Percentiles rank a stretch among this genome's conserved stretches.
Evolutionary conservation across 2,113 vertebrate genomes (phyloP).

Genomic region (Crotophaga sulcirostris): DNA sequence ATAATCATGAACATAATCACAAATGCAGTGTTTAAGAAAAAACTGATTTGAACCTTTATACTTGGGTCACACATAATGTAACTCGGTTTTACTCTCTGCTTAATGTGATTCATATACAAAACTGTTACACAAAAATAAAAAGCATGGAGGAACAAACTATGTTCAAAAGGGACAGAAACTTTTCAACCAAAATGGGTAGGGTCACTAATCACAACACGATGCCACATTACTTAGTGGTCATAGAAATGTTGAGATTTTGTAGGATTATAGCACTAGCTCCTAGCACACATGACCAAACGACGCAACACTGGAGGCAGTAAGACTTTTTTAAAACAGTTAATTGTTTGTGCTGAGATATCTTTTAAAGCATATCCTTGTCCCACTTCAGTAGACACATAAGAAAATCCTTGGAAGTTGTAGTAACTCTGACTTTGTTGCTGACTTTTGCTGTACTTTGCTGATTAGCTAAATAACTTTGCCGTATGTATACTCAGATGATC

Average conservation of each 20-base stretch:
- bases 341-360: neutral
- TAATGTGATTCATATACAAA: neutral
- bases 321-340: neutral
- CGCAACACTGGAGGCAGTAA: neutral
- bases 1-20: slow-evolving; percentile 28
- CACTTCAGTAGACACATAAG: neutral
- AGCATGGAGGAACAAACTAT: neutral
- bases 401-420: neutral
- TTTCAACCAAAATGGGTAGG: neutral
- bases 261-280: neutral
- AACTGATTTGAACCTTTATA: slow-evolving; percentile 32
- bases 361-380: neutral
- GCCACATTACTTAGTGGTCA: neutral
- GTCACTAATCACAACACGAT: neutral
- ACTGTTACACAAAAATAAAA: neutral
- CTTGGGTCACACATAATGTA: slow-evolving; percentile 1
- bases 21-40: slow-evolving; percentile 49
- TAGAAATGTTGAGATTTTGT: neutral
- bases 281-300: neutral
- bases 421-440: neutral
- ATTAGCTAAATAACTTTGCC: neutral
- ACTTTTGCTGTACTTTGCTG: neutral
- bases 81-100: slow-evolving; percentile 20
- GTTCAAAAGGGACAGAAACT: neutral
- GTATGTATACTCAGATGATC: neutral